Percentiles rank a stretch among this genome's conserved stretches.
phyloP scores from a whole-genome alignment of 1,140 invertebrate genomes.

The Zaprionus ghesquierei region DNA sequence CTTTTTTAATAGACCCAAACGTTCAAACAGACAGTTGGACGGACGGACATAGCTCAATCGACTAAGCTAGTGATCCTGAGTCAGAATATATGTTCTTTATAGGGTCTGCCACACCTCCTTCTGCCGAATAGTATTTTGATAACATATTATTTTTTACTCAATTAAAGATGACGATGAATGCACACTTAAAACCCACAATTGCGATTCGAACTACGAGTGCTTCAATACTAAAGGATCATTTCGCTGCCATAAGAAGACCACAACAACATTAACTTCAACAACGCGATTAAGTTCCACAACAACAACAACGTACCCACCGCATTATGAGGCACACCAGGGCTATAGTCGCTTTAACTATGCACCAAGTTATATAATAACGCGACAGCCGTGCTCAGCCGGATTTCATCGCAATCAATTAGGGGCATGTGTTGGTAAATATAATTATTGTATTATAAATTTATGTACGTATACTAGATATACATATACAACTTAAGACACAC shows the following conservation, averaged over 20 bases:
- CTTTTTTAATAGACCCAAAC: too few relatives aligned
- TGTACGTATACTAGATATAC: too few relatives aligned
- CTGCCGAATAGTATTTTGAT: too few relatives aligned
- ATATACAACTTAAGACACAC: too few relatives aligned
- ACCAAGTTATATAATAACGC: not conserved
- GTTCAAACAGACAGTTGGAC: too few relatives aligned
- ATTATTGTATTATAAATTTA: not conserved
- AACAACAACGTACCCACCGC: slow-evolving; percentile 19
- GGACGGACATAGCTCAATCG: too few relatives aligned
- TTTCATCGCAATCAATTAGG: slow-evolving; percentile 70
- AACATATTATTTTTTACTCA: slow-evolving; percentile 5
- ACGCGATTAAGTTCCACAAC: slow-evolving; percentile 44
- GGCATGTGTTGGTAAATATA: slow-evolving; percentile 71
- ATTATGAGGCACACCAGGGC: not conserved
- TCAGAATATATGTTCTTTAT: too few relatives aligned
- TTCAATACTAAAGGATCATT: slow-evolving; percentile 87
- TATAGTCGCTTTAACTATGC: slow-evolving; percentile 22
- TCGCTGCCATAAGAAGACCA: slow-evolving; percentile 62
- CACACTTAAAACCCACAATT: slow-evolving; percentile 90
- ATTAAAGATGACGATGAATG: slow-evolving; percentile 97
- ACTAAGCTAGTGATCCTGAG: too few relatives aligned
- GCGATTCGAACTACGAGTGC: slow-evolving; percentile 91
- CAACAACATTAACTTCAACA: slow-evolving; percentile 49
- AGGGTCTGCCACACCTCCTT: too few relatives aligned
- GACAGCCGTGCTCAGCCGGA: slow-evolving; percentile 51